A percentile compares a stretch with the other conserved stretches of the same genome.
Evolutionary conservation across 2,113 vertebrate genomes (phyloP).

Genomic region (Burhinus bistriatus): DNA sequence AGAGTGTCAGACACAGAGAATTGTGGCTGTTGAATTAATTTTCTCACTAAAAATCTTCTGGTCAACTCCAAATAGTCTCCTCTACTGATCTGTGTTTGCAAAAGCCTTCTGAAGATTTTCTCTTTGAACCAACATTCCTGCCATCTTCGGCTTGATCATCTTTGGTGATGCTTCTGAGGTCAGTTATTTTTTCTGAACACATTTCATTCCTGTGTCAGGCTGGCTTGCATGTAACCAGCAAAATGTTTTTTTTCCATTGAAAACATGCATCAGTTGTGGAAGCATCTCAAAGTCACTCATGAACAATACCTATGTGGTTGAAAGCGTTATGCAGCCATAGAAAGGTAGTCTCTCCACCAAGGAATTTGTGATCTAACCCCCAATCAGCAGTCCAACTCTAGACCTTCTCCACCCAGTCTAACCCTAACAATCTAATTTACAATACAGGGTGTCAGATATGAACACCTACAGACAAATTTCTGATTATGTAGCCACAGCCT

Average conservation of each 20-base stretch:
- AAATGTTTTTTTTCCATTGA: background rate
- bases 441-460: background rate
- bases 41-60: background rate
- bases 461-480: background rate
- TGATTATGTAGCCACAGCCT: background rate
- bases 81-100: background rate
- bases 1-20: background rate
- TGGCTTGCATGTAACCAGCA: background rate
- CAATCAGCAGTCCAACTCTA: background rate
- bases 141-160: background rate
- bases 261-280: background rate
- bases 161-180: background rate
- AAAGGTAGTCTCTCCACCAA: background rate
- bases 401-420: background rate
- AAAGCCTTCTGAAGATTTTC: background rate
- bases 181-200: background rate
- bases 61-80: background rate
- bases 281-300: background rate
- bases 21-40: background rate
- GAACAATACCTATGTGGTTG: background rate
- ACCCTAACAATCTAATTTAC: background rate
- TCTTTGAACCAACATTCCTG: background rate
- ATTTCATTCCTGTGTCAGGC: background rate
- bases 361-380: background rate
- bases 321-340: background rate